Evolutionary conservation across 2,797 vertebrate species (phyloP).

Genomic region (Delichon dasypus): DNA sequence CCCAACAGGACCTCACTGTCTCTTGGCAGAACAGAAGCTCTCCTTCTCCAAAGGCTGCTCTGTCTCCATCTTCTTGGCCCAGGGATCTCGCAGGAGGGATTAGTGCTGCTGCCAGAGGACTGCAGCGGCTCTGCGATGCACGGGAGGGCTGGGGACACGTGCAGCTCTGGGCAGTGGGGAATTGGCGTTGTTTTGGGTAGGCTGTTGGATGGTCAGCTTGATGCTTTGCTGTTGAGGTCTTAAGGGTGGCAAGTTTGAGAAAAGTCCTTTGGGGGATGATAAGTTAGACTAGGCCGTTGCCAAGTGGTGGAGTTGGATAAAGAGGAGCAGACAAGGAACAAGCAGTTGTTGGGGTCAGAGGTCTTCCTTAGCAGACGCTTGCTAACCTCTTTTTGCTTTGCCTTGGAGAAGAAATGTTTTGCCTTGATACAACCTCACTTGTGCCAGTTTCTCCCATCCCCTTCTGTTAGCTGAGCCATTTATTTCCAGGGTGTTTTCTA

Average conservation of each 20-base stretch:
- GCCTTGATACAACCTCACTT: not conserved
- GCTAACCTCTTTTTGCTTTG: not conserved
- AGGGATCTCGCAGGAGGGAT: conserved; percentile 31
- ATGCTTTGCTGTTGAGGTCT: not conserved
- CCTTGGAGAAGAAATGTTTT: not conserved
- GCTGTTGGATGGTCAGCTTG: not conserved
- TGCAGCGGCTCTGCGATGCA: not conserved
- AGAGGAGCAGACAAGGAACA: not conserved
- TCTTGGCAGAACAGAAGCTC: conserved; percentile 38
- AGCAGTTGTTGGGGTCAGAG: not conserved
- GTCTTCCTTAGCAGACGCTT: not conserved
- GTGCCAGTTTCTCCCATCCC: not conserved
- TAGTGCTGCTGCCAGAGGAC: conserved; percentile 42
- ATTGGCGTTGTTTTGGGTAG: not conserved
- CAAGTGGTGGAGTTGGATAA: not conserved
- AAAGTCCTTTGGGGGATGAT: conserved; percentile 3
- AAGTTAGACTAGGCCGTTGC: conserved; percentile 2
- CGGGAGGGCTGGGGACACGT: not conserved
- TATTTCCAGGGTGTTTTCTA: not conserved
- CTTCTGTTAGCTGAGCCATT: not conserved
- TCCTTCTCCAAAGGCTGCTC: conserved; percentile 45
- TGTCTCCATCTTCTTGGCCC: conserved; percentile 50
- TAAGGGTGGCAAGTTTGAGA: conserved; percentile 4
- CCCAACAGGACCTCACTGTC: not conserved
- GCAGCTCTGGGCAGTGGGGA: not conserved